Evolutionary conservation across 2,797 vertebrate species (phyloP).

Genomic region (Alosa sapidissima): DNA sequence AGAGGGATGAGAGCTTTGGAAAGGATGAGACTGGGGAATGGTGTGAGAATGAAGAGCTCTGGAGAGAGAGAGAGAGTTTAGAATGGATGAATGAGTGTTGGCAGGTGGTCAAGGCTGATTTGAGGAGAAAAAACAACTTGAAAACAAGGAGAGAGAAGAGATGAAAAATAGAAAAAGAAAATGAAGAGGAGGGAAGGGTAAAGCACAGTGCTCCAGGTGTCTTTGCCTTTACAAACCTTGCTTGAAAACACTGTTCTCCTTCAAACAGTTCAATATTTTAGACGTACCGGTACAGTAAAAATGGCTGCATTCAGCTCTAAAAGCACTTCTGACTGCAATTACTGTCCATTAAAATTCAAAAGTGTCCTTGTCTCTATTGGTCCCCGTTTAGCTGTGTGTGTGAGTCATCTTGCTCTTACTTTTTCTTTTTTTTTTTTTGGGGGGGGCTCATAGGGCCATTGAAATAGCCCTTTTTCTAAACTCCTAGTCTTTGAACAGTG

Average conservation of each 20-base stretch:
- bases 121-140: conserved; percentile 15
- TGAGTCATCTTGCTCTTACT: conserved; percentile 38
- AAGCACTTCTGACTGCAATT: conserved; percentile 27
- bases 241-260: not conserved
- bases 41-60: conserved; percentile 11
- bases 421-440: conserved; percentile 23
- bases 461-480: conserved; percentile 35
- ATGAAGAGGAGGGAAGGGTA: too few species aligned
- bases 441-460: not conserved
- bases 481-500: conserved; percentile 39
- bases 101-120: conserved; percentile 40
- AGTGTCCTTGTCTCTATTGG: conserved; percentile 35
- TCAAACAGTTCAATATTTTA: conserved; percentile 8
- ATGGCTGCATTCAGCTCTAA: not conserved
- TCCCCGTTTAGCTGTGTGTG: conserved; percentile 25
- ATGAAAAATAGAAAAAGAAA: not conserved
- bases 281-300: conserved; percentile 11
- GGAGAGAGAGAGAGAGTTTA: not conserved
- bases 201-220: not conserved
- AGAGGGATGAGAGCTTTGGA: conserved; percentile 18
- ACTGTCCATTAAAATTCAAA: conserved; percentile 35
- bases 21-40: conserved; percentile 27
- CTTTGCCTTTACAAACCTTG: not conserved
- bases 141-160: not conserved
- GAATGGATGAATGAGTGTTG: conserved; percentile 30